Evolutionary conservation across 2,113 vertebrate genomes (phyloP), one percentile per base, ranked within the genome.

Genomic region (Regulus satrapa): DNA sequence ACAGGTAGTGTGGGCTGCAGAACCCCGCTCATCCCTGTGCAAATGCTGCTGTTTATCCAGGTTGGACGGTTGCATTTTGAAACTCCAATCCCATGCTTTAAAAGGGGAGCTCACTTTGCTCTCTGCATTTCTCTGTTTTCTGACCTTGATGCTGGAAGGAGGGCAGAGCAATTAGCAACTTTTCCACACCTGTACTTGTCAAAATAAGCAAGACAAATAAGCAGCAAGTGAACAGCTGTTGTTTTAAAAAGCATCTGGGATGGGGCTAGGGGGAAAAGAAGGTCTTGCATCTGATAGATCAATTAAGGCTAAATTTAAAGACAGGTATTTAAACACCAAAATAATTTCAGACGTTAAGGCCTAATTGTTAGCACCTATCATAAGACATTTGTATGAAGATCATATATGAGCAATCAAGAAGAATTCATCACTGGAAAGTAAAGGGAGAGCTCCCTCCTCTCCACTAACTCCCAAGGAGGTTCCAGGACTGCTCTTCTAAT

Each of bases 21-120:
- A 81, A 56, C 14, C 49, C 38, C 0, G 0, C 63, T 32, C 49
- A 34, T 10, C 55, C 6, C n/a, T 19, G 25, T 36, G 43, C 16
- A 58, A 77, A n/a, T 32, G 14, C 16, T 64, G n/a, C 12, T 72
- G 25, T 43, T 72, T 51, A 67, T 36, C 49, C 61, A 38, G 36
- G 29, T 31, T 32, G 59, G 49, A 31, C 17, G 25, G 73, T 41
- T 58, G 38, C 31, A 10, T 31, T 52, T 87, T 14, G 9, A 78
- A 77, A 68, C 14, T 48, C 15, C 6, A 69, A 40, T 34, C 48
- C 48, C 8, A 1, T 25, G 25, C 21, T 87, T 81, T 63, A 52
- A 73, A 73, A 34, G 3, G 1, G 26, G 18, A 20, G 10, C 2
- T 91, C 4, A 7, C 38, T 77, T 77, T 28, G 17, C 46, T 69